phyloP scores from a whole-genome alignment of 2,113 vertebrate species.

The Ramphastos sulfuratus region DNA sequence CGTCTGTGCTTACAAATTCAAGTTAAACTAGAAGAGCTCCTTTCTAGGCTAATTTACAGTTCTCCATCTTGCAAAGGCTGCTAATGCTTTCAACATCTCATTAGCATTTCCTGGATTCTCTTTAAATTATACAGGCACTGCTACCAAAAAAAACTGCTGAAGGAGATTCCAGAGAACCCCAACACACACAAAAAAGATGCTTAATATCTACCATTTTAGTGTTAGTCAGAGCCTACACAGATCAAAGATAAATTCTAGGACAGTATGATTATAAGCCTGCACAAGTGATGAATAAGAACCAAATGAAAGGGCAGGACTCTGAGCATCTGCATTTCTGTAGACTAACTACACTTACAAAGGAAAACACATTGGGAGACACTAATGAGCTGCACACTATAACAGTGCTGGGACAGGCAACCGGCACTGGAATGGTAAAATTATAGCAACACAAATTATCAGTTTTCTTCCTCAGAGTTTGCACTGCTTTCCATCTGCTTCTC shows the following conservation, averaged over 20 bases:
- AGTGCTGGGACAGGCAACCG: background rate
- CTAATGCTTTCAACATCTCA: constrained; percentile 24
- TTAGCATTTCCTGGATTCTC: constrained; percentile 43
- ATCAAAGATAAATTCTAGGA: constrained; percentile 24
- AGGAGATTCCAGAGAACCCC: constrained; percentile 44
- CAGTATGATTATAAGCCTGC: constrained; percentile 9
- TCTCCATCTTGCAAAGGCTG: constrained; percentile 48
- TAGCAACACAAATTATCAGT: background rate
- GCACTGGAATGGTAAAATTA: constrained; percentile 30
- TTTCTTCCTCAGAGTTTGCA: constrained; percentile 21
- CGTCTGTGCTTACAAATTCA: background rate
- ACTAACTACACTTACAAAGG: constrained; percentile 33
- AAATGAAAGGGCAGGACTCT: constrained; percentile 1
- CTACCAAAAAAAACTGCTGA: constrained; percentile 40
- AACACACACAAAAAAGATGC: background rate
- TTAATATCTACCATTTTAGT: constrained; percentile 34
- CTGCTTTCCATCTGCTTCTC: background rate
- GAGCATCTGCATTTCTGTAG: constrained; percentile 56
- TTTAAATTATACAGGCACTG: constrained; percentile 39
- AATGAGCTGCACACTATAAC: constrained; percentile 11
- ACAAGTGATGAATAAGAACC: constrained; percentile 24
- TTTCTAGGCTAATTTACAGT: constrained; percentile 8
- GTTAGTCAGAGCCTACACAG: background rate
- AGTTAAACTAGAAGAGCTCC: constrained; percentile 16
- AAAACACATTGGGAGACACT: constrained; percentile 21